Percentiles rank a stretch among this genome's conserved stretches.
Evolutionary conservation across 1,140 invertebrate genomes (phyloP).

Genomic region (Papilio polytes): DNA sequence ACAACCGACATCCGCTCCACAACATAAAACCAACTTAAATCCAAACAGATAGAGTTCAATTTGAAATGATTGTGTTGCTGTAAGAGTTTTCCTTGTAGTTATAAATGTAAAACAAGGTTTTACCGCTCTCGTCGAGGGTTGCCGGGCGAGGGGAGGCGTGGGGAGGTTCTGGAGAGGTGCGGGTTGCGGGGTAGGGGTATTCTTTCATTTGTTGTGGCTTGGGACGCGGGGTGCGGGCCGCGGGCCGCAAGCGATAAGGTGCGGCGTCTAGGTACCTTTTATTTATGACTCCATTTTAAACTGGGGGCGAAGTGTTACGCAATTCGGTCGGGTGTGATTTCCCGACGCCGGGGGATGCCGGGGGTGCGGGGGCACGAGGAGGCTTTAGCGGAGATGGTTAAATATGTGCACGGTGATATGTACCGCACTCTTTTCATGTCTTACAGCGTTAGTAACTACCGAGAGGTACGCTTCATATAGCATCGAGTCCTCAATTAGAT

Average conservation of each 20-base stretch:
- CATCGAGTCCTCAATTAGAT: not conserved
- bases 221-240: constrained; percentile 46
- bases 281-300: constrained; percentile 83
- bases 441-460: constrained; percentile 1
- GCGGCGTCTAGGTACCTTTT: constrained; percentile 71
- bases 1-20: constrained; percentile 50
- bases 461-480: not conserved
- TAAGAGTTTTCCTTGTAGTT: constrained; percentile 72
- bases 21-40: constrained; percentile 54
- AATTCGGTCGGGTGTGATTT: constrained; percentile 68
- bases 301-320: constrained; percentile 70
- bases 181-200: constrained; percentile 56
- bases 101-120: constrained; percentile 80
- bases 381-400: constrained; percentile 49
- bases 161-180: constrained; percentile 47
- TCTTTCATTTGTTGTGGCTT: constrained; percentile 79
- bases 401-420: constrained; percentile 54
- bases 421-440: constrained; percentile 39
- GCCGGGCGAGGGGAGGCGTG: constrained; percentile 42
- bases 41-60: constrained; percentile 47
- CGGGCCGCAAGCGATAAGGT: constrained; percentile 68
- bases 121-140: constrained; percentile 61
- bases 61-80: constrained; percentile 44
- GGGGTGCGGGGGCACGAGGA: constrained; percentile 1
- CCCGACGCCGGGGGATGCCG: constrained; percentile 53